Evolutionary conservation across 2,797 vertebrate species (phyloP), one percentile per base, ranked within the genome.

Genomic region (Eutrigla gurnardus): DNA sequence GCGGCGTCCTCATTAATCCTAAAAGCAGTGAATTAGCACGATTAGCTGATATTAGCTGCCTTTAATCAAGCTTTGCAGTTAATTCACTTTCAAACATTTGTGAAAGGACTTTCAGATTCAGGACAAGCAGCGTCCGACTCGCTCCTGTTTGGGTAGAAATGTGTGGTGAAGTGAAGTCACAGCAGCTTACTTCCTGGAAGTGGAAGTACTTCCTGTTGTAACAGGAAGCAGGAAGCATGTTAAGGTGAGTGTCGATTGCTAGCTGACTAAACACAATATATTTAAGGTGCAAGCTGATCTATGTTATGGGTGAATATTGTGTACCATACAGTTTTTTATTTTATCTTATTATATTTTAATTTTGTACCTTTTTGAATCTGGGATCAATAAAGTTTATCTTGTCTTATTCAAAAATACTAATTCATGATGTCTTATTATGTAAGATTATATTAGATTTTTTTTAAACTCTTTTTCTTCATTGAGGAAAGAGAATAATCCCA

Each of bases 21-120:
- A 70, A 74, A 82, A 77, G 76, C 54, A 68, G 52, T 9, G 37
- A 70, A 87, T 79, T 69, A 81, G 35, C 5, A 54, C 45, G 73
- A 84, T 87, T 75, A 85, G 74, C 70, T 67, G 71, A 82, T 60
- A 78, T 80, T 77, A 78, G 74, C 73, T 5, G 25, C 39, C 75
- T 84, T 81, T 67, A 82, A 77, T 80, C 47, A 81, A 68, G 70
- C 78, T 73, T 65, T 70, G 54, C 65, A 68, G 43, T 53, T 77
- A 63, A 80, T 76, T 75, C 53, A 25, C 65, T 78, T 80, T 81
- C 53, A 77, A 75, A 81, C 40, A 82, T 53, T 60, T 71, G 7
- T 36, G 14, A n/a, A 68, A 68, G 35, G 50, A 86, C 63, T 73
- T 54, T 3, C 46, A 78, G 9, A 75, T 61, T 18, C 17, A 6